These are phyloP conservation scores for Thomomys bottae DNA, from an alignment of 2,113 vertebrate genomes.

Conservation along the genomic window DNA sequence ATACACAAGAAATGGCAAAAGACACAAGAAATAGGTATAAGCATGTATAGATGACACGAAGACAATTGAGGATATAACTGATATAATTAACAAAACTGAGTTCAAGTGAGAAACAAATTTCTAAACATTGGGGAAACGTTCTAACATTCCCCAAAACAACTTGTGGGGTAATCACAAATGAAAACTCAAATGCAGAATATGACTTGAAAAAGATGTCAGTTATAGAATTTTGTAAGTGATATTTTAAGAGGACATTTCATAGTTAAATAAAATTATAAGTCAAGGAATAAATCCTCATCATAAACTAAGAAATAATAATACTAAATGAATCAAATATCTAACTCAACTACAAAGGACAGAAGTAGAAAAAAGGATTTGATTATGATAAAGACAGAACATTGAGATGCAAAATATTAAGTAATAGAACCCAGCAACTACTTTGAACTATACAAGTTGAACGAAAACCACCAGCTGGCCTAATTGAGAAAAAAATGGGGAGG, in stretches of 20 bases:
- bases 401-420: constrained; percentile 2
- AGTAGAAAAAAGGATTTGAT: not conserved
- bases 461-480: not conserved
- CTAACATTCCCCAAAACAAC: constrained; percentile 36
- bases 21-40: constrained; percentile 5
- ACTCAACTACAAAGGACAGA: not conserved
- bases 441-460: not conserved
- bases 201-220: not conserved
- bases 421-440: not conserved
- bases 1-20: not conserved
- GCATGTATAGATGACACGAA: constrained; percentile 26
- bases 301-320: constrained; percentile 11
- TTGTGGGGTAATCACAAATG: not conserved
- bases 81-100: constrained; percentile 41
- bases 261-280: constrained; percentile 41
- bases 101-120: constrained; percentile 20
- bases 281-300: not conserved
- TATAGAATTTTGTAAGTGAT: constrained; percentile 10
- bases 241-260: constrained; percentile 33
- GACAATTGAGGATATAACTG: constrained; percentile 42
- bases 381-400: not conserved
- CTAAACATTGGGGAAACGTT: not conserved
- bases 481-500: not conserved
- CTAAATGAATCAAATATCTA: constrained; percentile 24
- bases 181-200: not conserved